Evolutionary conservation across 1,140 invertebrate genomes (phyloP).

Genomic region (Drosophila eugracilis): DNA sequence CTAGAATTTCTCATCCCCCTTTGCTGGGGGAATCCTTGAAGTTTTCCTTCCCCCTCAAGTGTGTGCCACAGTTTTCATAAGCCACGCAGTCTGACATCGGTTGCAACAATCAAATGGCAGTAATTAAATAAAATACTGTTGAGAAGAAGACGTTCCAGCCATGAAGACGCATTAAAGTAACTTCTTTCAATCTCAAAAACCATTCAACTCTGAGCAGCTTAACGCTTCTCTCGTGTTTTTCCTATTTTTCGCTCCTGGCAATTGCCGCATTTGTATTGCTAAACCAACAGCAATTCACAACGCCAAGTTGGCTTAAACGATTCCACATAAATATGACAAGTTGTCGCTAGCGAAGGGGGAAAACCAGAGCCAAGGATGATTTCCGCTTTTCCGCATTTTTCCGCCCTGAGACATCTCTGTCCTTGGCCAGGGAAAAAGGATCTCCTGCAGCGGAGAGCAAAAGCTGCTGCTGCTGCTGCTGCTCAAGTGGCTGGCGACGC

Average conservation of each 20-base stretch:
- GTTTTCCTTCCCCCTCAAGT: constrained; percentile 3
- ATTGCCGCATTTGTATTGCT: constrained; percentile 71
- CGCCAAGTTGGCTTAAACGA: constrained; percentile 68
- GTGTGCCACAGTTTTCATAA: constrained; percentile 18
- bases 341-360: constrained; percentile 31
- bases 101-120: constrained; percentile 44
- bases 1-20: no score
- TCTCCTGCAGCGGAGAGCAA: constrained; percentile 14
- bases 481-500: constrained; percentile 67
- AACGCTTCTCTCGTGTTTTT: constrained; percentile 1
- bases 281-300: constrained; percentile 35
- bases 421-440: constrained; percentile 48
- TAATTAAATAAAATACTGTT: constrained; percentile 73
- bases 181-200: constrained; percentile 47
- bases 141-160: constrained; percentile 41
- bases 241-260: constrained; percentile 10
- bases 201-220: constrained; percentile 28
- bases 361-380: constrained; percentile 23
- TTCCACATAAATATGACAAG: constrained; percentile 78
- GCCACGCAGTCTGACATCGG: constrained; percentile 5
- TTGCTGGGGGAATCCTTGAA: constrained; percentile 1
- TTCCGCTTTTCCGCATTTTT: constrained; percentile 45
- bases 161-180: constrained; percentile 28
- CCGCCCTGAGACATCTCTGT: constrained; percentile 31
- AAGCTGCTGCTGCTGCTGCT: no score